A percentile compares a stretch with the other conserved stretches of the same genome.
phyloP scores from a whole-genome alignment of 2,888 invertebrate species.

The Agapetus fuscipes region DNA sequence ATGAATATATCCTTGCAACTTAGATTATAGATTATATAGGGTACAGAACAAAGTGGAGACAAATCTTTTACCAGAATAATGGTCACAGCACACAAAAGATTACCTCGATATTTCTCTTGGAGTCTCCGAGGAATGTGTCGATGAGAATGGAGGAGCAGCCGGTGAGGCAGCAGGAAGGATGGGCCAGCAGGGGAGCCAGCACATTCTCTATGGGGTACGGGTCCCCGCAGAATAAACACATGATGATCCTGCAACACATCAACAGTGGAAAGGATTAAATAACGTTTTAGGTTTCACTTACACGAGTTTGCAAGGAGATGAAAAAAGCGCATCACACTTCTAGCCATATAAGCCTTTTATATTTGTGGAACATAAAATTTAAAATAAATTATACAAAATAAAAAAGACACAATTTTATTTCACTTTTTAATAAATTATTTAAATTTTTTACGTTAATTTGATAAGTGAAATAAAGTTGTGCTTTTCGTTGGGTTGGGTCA shows the following conservation, averaged over 20 bases:
- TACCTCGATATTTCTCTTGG: conserved; percentile 79
- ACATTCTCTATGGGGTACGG: conserved; percentile 86
- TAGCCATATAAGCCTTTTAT: not conserved
- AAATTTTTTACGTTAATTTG: too few relatives aligned
- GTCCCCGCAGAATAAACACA: conserved; percentile 96
- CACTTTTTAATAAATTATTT: too few relatives aligned
- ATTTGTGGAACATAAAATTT: too few relatives aligned
- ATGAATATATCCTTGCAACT: too few relatives aligned
- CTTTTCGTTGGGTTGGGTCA: too few relatives aligned
- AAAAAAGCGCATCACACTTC: conserved; percentile 1
- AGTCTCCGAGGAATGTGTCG: conserved; percentile 86
- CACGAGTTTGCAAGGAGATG: not conserved
- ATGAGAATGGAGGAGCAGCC: conserved; percentile 82
- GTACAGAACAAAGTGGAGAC: too few relatives aligned
- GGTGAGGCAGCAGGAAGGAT: conserved; percentile 78
- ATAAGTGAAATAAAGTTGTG: too few relatives aligned
- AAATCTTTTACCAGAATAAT: too few relatives aligned
- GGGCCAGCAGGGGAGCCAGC: conserved; percentile 75
- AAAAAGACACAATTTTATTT: too few relatives aligned
- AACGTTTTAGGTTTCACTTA: not conserved
- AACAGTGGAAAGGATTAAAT: conserved; percentile 5
- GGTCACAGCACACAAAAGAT: too few relatives aligned
- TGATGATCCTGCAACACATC: conserved; percentile 62
- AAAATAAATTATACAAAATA: too few relatives aligned
- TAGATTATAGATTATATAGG: too few relatives aligned